Evolutionary conservation across 2,113 vertebrate genomes (phyloP).

Genomic region (Semnornis frantzii): DNA sequence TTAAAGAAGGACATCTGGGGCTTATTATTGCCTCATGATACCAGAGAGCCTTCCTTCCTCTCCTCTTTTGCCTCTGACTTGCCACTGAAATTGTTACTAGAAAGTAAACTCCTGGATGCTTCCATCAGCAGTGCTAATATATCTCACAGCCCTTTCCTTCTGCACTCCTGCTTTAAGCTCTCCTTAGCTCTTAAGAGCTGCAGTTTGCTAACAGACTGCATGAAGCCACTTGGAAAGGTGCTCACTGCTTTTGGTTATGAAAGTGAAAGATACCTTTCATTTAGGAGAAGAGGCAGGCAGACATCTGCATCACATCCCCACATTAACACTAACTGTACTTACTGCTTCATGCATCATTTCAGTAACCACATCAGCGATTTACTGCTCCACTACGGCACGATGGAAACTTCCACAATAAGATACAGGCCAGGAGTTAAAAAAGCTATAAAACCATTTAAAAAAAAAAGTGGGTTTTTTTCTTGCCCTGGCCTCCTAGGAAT

Average conservation of each 20-base stretch:
- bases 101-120: slow-evolving; percentile 58
- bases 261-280: not conserved
- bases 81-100: slow-evolving; percentile 48
- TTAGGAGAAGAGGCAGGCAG: not conserved
- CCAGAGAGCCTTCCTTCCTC: slow-evolving; percentile 10
- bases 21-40: slow-evolving; percentile 18
- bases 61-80: slow-evolving; percentile 17
- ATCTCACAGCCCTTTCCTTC: slow-evolving; percentile 31
- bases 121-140: slow-evolving; percentile 49
- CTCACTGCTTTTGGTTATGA: not conserved
- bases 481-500: slow-evolving; percentile 57
- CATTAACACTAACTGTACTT: not conserved
- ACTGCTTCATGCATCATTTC: slow-evolving; percentile 16
- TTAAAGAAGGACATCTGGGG: slow-evolving; percentile 24
- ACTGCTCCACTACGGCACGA: slow-evolving; percentile 20
- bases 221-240: slow-evolving; percentile 35
- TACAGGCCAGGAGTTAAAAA: slow-evolving; percentile 60
- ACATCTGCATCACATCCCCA: not conserved
- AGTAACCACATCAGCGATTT: slow-evolving; percentile 5
- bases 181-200: slow-evolving; percentile 10
- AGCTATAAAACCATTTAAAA: slow-evolving; percentile 71
- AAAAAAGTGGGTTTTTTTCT: slow-evolving; percentile 51
- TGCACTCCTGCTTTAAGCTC: slow-evolving; percentile 57
- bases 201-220: slow-evolving; percentile 28
- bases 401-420: slow-evolving; percentile 59